Evolutionary conservation across 2,888 invertebrate genomes (phyloP).

Genomic region (Carabus problematicus): DNA sequence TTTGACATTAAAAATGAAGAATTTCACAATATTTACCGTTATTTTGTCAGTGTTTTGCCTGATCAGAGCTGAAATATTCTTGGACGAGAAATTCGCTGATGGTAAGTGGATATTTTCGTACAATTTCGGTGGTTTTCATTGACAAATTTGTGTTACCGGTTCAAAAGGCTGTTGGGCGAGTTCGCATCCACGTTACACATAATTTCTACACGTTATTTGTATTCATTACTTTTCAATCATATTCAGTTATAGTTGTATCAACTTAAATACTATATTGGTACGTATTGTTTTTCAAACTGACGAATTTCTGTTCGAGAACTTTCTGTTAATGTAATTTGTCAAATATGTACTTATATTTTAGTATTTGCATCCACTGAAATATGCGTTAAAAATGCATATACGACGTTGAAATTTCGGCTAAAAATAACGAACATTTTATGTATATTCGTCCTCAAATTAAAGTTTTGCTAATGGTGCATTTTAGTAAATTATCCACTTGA

Average conservation of each 20-base stretch:
- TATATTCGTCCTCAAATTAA: too few relatives aligned
- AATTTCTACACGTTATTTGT: too few relatives aligned
- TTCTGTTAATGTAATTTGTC: too few relatives aligned
- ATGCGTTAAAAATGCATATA: too few relatives aligned
- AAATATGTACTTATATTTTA: too few relatives aligned
- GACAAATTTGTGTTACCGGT: slow-evolving; percentile 36
- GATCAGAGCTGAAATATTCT: slow-evolving; percentile 74
- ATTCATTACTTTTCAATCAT: slow-evolving; percentile 49
- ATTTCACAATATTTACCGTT: slow-evolving; percentile 63
- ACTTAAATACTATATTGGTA: slow-evolving; percentile 50
- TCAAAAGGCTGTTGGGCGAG: slow-evolving; percentile 39
- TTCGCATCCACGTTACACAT: too few relatives aligned
- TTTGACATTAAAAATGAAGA: slow-evolving; percentile 52
- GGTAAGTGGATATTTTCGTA: slow-evolving; percentile 66
- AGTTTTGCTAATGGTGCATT: too few relatives aligned
- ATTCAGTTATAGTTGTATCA: slow-evolving; percentile 60
- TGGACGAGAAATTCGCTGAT: slow-evolving; percentile 82
- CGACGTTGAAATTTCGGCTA: too few relatives aligned
- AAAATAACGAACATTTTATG: too few relatives aligned
- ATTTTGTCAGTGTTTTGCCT: slow-evolving; percentile 66
- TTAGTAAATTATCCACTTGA: too few relatives aligned
- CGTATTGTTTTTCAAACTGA: background rate
- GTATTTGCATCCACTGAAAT: too few relatives aligned
- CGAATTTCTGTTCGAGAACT: too few relatives aligned
- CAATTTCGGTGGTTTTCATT: slow-evolving; percentile 45